A percentile compares a stretch with the other conserved stretches of the same genome.
phyloP scores from a whole-genome alignment of 1,140 invertebrate genomes.

The Philopotamus ludificatus region DNA sequence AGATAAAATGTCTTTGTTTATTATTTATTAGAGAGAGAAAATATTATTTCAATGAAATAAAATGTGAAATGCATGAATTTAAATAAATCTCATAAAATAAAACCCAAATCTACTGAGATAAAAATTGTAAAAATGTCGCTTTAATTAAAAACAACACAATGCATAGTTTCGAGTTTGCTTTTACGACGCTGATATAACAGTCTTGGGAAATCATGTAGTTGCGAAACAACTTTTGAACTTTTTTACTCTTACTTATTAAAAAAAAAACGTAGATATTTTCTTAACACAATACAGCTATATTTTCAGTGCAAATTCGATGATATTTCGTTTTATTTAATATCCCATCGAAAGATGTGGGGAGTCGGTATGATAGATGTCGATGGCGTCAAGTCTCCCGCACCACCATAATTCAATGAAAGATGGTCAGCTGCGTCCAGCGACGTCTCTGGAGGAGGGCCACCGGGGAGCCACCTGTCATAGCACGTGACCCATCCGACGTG shows the following conservation, averaged over 20 bases:
- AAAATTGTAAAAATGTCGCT: too few species aligned
- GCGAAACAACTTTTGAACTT: not conserved
- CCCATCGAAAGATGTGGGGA: constrained; percentile 12
- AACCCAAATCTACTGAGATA: too few species aligned
- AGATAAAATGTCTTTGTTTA: too few species aligned
- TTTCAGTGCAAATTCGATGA: too few species aligned
- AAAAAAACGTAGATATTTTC: too few species aligned
- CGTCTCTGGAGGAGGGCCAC: constrained; percentile 1
- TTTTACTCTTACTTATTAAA: not conserved
- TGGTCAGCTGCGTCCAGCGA: constrained; percentile 27
- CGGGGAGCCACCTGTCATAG: constrained; percentile 18
- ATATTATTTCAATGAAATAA: too few species aligned
- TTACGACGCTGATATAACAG: constrained; percentile 26
- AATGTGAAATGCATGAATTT: too few species aligned
- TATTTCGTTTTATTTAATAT: too few species aligned
- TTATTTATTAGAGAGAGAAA: too few species aligned
- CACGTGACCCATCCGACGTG: constrained; percentile 35
- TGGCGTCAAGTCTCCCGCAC: constrained; percentile 2
- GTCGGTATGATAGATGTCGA: constrained; percentile 11
- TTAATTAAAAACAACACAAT: too few species aligned
- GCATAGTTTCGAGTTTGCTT: constrained; percentile 18
- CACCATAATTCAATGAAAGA: constrained; percentile 35
- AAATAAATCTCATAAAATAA: too few species aligned
- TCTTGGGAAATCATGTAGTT: constrained; percentile 29
- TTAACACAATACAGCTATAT: too few species aligned